Evolutionary conservation across 2,113 vertebrate species (phyloP), one percentile per base, ranked within the genome.

Genomic region (Oncorhynchus mykiss): DNA sequence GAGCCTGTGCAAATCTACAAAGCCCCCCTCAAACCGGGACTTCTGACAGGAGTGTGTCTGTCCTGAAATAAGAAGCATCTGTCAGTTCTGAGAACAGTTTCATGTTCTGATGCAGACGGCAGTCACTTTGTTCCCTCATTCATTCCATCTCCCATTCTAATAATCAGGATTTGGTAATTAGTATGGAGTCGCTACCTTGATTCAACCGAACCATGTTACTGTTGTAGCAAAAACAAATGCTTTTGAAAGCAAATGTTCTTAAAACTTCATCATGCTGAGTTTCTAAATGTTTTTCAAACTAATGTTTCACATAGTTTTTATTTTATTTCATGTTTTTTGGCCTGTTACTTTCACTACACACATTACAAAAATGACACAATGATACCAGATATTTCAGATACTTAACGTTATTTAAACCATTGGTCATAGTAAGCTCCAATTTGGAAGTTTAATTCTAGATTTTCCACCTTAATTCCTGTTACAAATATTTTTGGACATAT

Each of bases 51-150:
- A 62, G 80, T 71, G 79, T 88, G 88, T 91, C 91, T 89, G 86
- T 91, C 90, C 90, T 78, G 82, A 91, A 92, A 92, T 89, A 88
- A 90, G 89, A 88, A 92, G 91, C 93, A 94, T 93, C 93, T 94
- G 93, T 92, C 92, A 93, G 92, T 93, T 93, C 90, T 93, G 91
- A 93, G 88, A 88, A 87, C 85, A 89, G 91, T 90, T 93, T 92
- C 90, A 92, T 93, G 89, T 93, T 91, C 87, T 90, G 89, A 89
- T 90, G 90, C 89, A 90, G 85, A 81, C 90, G 86, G 81, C 87
- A 84, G 81, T 79, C 87, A 88, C 92, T 93, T 93, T 94, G 90
- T 92, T 92, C 90, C 88, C 71, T 79, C 88, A 81, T 88, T 89
- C 90, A 84, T 91, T 92, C 51, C 51, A 54, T 54, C 90, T 91